Percentiles rank a stretch among this genome's conserved stretches.
Conservation (phyloP, 2,797 vertebrate genomes). For the Platalea minor region DNA sequence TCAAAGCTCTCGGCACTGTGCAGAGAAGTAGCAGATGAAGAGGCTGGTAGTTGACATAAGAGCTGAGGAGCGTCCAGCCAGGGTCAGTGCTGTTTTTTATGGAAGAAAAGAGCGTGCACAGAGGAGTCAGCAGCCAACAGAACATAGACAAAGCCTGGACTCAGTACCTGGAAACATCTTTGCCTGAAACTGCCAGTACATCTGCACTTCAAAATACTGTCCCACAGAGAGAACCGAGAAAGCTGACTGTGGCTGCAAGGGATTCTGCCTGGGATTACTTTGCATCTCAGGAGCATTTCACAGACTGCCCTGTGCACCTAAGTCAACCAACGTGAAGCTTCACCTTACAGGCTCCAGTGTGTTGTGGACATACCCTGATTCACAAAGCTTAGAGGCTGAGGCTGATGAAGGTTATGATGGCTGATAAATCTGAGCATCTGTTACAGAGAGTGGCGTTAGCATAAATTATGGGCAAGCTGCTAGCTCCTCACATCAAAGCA, state of each 20-base stretch:
- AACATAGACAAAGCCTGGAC: background rate
- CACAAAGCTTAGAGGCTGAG: background rate
- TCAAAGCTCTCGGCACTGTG: background rate
- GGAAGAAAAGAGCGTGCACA: background rate
- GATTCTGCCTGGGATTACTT: background rate
- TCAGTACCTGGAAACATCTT: background rate
- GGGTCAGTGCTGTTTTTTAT: background rate
- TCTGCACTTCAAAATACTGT: background rate
- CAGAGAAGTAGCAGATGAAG: conserved; percentile 7
- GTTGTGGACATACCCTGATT: background rate
- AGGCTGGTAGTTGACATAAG: background rate
- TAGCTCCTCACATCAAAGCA: background rate
- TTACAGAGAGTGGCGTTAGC: background rate
- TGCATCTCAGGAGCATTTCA: background rate
- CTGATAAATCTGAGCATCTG: background rate
- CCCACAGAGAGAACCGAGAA: background rate
- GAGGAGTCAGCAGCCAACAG: background rate
- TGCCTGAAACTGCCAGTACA: background rate
- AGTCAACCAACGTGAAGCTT: background rate
- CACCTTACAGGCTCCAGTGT: background rate
- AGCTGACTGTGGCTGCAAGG: background rate
- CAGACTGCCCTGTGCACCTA: background rate
- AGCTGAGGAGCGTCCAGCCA: background rate
- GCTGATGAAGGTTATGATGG: background rate
- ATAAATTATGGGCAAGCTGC: background rate